Percentiles rank a stretch among this genome's conserved stretches.
Conservation (phyloP, 2,888 invertebrate genomes). For the Tetranychus piercei region DNA sequence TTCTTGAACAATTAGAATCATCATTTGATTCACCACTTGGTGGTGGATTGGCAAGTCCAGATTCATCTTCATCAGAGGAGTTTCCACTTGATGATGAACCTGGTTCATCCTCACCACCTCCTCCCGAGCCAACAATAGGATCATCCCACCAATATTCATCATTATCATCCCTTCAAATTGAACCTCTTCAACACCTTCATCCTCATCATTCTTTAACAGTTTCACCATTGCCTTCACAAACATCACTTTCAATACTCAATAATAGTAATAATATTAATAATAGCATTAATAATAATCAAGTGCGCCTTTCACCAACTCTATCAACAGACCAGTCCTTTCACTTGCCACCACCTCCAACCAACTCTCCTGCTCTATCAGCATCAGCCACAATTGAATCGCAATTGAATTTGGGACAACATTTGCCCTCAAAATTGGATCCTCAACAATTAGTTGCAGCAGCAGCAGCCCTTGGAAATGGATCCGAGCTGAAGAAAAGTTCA, state of each 20-base stretch:
- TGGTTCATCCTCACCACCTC: slow-evolving; percentile 7
- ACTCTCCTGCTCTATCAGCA: not conserved
- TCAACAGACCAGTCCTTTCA: not conserved
- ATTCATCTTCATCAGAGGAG: not conserved
- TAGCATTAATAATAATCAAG: not conserved
- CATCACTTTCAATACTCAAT: not conserved
- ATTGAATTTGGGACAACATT: not conserved
- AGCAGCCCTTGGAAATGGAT: not conserved
- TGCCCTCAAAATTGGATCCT: not conserved
- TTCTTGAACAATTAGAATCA: not conserved
- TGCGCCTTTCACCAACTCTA: not conserved
- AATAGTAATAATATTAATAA: too few relatives aligned
- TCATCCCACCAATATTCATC: not conserved
- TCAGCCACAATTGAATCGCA: not conserved
- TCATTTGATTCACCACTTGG: not conserved
- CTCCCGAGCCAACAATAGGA: slow-evolving; percentile 3
- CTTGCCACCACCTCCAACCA: not conserved
- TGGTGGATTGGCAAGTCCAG: not conserved
- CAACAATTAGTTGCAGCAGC: not conserved
- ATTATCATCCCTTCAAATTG: not conserved
- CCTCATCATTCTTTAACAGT: not conserved
- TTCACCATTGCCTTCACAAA: not conserved
- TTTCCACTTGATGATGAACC: not conserved
- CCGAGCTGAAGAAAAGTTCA: slow-evolving; percentile 33
- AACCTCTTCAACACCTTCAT: not conserved